Evolutionary conservation across 2,113 vertebrate genomes (phyloP).

Genomic region (Aphyosemion australe): DNA sequence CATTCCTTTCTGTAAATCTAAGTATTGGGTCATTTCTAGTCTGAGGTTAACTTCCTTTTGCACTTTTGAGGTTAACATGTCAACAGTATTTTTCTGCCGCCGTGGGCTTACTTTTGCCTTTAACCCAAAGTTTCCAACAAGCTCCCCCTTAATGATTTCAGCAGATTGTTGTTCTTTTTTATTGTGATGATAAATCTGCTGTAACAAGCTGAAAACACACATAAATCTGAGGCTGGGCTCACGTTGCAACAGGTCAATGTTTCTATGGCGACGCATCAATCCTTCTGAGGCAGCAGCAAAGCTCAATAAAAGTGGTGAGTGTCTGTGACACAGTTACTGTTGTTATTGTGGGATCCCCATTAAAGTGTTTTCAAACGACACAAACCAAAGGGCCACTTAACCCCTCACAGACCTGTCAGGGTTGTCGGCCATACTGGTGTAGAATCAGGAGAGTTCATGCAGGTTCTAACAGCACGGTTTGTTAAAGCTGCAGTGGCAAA

Average conservation of each 20-base stretch:
- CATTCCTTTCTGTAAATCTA: no score
- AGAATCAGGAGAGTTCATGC: slow-evolving; percentile 13
- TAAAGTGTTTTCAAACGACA: slow-evolving; percentile 64
- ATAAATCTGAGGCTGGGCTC: slow-evolving; percentile 76
- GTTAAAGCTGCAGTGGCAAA: no score
- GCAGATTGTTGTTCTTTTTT: slow-evolving; percentile 85
- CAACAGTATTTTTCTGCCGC: slow-evolving; percentile 34
- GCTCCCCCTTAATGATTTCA: slow-evolving; percentile 79
- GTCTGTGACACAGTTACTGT: slow-evolving; percentile 73
- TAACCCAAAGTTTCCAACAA: slow-evolving; percentile 57
- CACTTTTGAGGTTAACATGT: slow-evolving; percentile 45
- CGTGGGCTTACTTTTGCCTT: slow-evolving; percentile 37
- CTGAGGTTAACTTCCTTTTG: no score
- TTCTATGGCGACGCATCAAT: slow-evolving; percentile 70
- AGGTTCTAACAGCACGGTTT: no score
- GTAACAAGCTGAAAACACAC: slow-evolving; percentile 85
- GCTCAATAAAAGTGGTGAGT: slow-evolving; percentile 67
- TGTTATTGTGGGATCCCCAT: slow-evolving; percentile 72
- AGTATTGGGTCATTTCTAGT: no score
- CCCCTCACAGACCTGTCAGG: slow-evolving; percentile 50
- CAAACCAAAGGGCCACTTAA: slow-evolving; percentile 69
- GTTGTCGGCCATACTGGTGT: background rate
- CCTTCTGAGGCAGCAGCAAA: slow-evolving; percentile 53
- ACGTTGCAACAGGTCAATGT: slow-evolving; percentile 76
- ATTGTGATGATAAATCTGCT: slow-evolving; percentile 85